Conservation (phyloP, 2,888 invertebrate genomes). For the Diaprepes abbreviatus region DNA sequence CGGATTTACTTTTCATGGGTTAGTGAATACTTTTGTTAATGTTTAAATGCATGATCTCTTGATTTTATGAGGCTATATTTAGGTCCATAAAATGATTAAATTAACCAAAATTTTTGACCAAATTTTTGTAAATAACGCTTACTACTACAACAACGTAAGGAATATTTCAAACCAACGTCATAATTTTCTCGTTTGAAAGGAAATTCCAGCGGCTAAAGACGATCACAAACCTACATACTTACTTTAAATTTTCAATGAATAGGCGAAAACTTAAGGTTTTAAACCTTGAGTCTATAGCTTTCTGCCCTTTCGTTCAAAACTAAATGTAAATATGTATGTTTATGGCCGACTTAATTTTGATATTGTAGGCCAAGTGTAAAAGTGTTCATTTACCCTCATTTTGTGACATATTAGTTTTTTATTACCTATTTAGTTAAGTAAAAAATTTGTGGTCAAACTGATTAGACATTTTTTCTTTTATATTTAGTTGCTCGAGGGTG, state of each 20-base stretch:
- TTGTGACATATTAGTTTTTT: conserved; percentile 24
- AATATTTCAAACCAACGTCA: neutral
- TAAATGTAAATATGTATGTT: too few species aligned
- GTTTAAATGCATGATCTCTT: conserved; percentile 15
- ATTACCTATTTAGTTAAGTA: conserved; percentile 14
- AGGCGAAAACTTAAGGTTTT: too few species aligned
- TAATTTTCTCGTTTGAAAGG: neutral
- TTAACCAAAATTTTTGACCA: conserved; percentile 17
- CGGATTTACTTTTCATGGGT: conserved; percentile 14
- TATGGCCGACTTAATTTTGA: too few species aligned
- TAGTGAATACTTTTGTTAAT: conserved; percentile 23
- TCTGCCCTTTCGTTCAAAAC: too few species aligned
- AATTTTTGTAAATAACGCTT: conserved; percentile 2
- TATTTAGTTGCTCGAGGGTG: conserved; percentile 58
- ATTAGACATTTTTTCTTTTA: conserved; percentile 56
- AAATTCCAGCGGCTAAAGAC: too few species aligned
- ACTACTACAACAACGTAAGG: neutral
- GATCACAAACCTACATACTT: too few species aligned
- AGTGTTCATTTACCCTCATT: conserved; percentile 23
- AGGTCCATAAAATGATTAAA: neutral
- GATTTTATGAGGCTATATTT: conserved; percentile 20
- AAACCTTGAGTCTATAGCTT: too few species aligned
- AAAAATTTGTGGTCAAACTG: conserved; percentile 59
- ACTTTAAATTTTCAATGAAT: too few species aligned
- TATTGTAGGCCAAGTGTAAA: neutral